A percentile compares a stretch with the other conserved stretches of the same genome.
These are phyloP conservation scores for Meandrina meandrites DNA, from an alignment of 92 coral and sea anemone species.

Conservation along the genomic window DNA sequence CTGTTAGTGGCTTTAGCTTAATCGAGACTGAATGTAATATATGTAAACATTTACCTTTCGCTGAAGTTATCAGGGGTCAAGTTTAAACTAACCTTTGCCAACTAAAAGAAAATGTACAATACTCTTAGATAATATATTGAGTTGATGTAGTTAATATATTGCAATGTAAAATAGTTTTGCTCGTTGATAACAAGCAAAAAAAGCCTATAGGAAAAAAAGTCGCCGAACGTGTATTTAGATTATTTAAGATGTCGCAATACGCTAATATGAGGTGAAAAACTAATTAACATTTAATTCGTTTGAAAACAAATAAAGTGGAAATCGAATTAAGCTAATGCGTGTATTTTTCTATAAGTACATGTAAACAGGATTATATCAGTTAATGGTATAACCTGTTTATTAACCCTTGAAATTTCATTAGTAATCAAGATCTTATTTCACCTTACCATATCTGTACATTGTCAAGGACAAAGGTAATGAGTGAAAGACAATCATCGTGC, in stretches of 20 bases:
- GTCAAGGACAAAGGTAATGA: not conserved
- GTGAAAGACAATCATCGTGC: not conserved
- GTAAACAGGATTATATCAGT: not conserved
- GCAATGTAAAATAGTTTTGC: not conserved
- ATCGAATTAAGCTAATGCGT: not conserved
- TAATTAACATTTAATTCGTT: not conserved
- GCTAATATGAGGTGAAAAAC: not conserved
- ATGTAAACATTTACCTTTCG: not conserved
- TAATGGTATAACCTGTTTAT: not conserved
- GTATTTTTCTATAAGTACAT: not conserved
- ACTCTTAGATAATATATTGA: not conserved
- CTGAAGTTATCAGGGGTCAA: not conserved
- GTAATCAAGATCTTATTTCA: not conserved
- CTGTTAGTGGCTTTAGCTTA: not conserved
- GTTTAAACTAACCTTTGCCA: not conserved
- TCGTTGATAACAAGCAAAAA: not conserved
- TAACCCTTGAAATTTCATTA: not conserved
- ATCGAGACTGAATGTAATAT: not conserved
- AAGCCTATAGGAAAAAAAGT: not conserved
- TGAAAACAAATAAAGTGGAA: slow-evolving; percentile 14
- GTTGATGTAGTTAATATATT: not conserved
- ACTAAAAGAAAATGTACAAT: not conserved
- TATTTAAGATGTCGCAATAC: slow-evolving; percentile 7
- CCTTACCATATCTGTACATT: not conserved
- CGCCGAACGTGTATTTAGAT: not conserved